Evolutionary conservation across 2,113 vertebrate genomes (phyloP), one percentile per base, ranked within the genome.

Genomic region (Panthera uncia): DNA sequence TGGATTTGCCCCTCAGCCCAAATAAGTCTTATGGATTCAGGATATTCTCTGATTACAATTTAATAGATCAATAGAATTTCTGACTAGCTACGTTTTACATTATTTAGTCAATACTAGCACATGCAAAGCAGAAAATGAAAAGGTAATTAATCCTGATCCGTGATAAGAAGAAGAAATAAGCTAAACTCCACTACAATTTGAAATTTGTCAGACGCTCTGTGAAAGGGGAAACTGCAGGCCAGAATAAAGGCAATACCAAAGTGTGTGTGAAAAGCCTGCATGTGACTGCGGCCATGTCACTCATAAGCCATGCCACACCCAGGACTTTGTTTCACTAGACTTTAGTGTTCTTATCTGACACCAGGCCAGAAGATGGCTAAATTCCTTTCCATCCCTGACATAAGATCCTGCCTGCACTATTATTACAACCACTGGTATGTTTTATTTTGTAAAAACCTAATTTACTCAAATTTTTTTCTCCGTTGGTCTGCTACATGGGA

Each of bases 371-470:
- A 41, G 57, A 80, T 38, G 41, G 76, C 57, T 84, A 74, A 55
- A 78, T 88, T 90, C 48, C 65, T 78, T 66, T 89, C 83, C 8
- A 41, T 6, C 10, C 29, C 65, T 76, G 80, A 90, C 8, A n/a
- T 65, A 79, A 88, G 50, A 91, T 71, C 52, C 48, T 79, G 66
- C 45, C 45, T 45, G 15, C 4, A 68, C 18, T 92, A 55, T 45
- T 84, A 91, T 1, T 38, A 25, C 5, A 90, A 96, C 61, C 11
- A 50, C 84, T 89, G 82, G n/a, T 41, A 68, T 89, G 48, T n/a
- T 87, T 74, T 66, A 3, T 25, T 98, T 98, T 93, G n/a, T 25
- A 69, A 88, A 93, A 94, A 90, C 5, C 25, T 61, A 94, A 95
- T 86, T 86, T 92, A 91, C 38, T 83, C 45, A 89, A 71, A 4